A percentile compares a stretch with the other conserved stretches of the same genome.
Evolutionary conservation across 2,888 invertebrate species (phyloP).

Genomic region (Pasiphila rectangulata): DNA sequence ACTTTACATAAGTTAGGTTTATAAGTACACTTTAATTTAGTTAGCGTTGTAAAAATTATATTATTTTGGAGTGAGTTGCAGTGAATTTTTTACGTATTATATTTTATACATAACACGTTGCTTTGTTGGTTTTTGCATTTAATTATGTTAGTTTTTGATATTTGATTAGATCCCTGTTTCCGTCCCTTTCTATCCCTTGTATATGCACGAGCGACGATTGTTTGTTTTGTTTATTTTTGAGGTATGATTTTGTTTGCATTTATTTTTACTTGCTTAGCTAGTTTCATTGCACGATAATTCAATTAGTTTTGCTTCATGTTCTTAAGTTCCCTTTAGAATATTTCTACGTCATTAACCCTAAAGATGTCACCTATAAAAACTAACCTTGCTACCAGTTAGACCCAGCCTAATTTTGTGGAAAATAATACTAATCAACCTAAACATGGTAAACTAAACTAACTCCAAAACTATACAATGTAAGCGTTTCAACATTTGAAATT

Average conservation of each 20-base stretch:
- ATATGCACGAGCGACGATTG: conserved; percentile 65
- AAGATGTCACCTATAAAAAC: too few species aligned
- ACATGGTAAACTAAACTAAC: too few species aligned
- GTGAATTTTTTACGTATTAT: conserved; percentile 49
- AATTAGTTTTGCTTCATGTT: conserved; percentile 1
- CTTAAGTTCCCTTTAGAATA: not conserved
- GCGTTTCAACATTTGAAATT: too few species aligned
- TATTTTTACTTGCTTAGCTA: conserved; percentile 16
- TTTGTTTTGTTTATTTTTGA: conserved; percentile 58
- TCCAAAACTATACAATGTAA: too few species aligned
- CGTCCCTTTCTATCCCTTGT: conserved; percentile 58
- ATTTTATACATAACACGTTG: conserved; percentile 41
- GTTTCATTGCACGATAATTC: conserved; percentile 2
- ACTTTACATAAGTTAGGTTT: conserved; percentile 50
- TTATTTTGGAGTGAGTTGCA: conserved; percentile 56
- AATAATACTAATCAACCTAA: too few species aligned
- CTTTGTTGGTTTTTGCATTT: conserved; percentile 47
- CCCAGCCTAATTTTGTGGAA: too few species aligned
- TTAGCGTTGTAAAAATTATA: conserved; percentile 69
- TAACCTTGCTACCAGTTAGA: too few species aligned
- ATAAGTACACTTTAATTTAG: conserved; percentile 64
- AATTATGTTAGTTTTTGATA: conserved; percentile 45
- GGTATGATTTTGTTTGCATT: conserved; percentile 62
- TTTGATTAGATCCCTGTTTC: conserved; percentile 48
- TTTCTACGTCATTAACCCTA: not conserved